phyloP scores from a whole-genome alignment of 2,797 vertebrate genomes.

The Hydrocynus forskahlii region DNA sequence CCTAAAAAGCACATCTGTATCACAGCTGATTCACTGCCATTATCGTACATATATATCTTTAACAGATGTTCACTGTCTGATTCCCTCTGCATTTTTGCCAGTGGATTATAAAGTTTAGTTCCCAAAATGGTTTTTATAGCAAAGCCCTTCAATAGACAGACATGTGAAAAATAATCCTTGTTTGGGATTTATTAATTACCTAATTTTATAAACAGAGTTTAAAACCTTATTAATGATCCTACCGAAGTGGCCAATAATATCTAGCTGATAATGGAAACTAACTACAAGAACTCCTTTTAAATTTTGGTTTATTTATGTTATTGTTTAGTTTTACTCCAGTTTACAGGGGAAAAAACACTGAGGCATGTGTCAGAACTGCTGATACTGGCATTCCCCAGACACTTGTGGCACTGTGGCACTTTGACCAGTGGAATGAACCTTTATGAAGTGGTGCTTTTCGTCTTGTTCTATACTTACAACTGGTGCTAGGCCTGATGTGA shows the following conservation, averaged over 20 bases:
- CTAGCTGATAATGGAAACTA: not conserved
- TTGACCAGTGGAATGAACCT: not conserved
- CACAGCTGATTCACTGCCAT: constrained; percentile 20
- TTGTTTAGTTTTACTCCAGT: not conserved
- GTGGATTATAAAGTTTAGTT: constrained; percentile 11
- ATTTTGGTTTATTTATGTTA: not conserved
- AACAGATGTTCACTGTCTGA: constrained; percentile 5
- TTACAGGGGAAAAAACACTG: not conserved
- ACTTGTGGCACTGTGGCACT: not conserved
- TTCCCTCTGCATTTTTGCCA: constrained; percentile 13
- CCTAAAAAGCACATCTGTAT: constrained; percentile 32
- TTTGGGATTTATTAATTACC: not conserved
- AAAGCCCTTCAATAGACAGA: not conserved
- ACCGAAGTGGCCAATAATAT: no score
- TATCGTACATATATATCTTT: constrained; percentile 5
- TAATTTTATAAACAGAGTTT: not conserved
- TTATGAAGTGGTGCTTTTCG: not conserved
- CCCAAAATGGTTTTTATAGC: not conserved
- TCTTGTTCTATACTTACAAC: not conserved
- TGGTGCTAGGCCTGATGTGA: not conserved
- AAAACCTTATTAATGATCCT: not conserved
- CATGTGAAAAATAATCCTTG: not conserved
- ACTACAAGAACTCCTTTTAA: not conserved
- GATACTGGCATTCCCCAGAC: not conserved
- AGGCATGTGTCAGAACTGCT: not conserved